phyloP scores from a whole-genome alignment of 2,888 invertebrate genomes.

The Diplolepis rosae region DNA sequence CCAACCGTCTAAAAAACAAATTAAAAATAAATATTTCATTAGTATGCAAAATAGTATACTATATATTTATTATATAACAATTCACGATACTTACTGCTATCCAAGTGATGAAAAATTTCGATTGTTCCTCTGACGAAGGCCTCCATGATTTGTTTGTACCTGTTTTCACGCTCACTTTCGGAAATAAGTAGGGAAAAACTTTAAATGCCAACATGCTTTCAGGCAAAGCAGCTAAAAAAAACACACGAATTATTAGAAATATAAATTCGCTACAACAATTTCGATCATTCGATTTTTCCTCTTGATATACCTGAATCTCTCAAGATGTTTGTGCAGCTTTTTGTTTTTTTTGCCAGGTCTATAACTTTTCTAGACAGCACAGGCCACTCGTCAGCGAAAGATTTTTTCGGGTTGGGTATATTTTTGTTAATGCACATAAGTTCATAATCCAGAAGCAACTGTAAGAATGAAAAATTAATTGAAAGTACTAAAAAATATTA shows the following conservation, averaged over 20 bases:
- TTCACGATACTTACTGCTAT: neutral
- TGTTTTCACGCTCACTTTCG: conserved; percentile 4
- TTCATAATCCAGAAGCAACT: conserved; percentile 9
- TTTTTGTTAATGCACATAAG: neutral
- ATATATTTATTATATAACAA: too few species aligned
- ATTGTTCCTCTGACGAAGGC: conserved; percentile 10
- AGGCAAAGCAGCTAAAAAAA: conserved; percentile 3
- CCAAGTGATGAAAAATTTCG: neutral
- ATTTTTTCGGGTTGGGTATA: neutral
- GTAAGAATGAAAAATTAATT: neutral
- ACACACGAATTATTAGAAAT: too few species aligned
- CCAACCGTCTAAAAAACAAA: too few species aligned
- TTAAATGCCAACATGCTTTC: neutral
- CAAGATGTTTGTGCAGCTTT: conserved; percentile 4
- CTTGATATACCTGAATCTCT: neutral
- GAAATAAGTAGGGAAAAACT: conserved; percentile 1
- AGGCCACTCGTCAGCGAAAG: conserved; percentile 9
- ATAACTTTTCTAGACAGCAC: neutral
- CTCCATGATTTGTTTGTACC: neutral
- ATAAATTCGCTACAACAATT: too few species aligned
- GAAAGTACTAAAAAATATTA: too few species aligned
- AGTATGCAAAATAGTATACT: too few species aligned
- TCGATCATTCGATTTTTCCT: too few species aligned
- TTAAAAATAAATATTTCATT: too few species aligned
- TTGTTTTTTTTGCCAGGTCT: neutral